Evolutionary conservation across 2,113 vertebrate species (phyloP).

Genomic region (Xerus inauris): DNA sequence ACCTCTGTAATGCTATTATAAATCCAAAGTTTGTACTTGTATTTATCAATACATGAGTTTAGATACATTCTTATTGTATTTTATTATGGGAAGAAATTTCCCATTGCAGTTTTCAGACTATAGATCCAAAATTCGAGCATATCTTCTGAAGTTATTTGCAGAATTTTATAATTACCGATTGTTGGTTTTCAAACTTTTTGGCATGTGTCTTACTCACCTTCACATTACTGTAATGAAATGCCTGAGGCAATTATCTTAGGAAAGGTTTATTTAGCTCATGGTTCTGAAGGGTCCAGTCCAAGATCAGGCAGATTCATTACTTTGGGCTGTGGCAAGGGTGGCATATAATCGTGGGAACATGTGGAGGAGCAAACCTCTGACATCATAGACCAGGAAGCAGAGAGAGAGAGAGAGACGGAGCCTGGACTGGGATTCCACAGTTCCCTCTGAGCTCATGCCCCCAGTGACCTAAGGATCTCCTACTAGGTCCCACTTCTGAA

Average conservation of each 20-base stretch:
- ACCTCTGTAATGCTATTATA: neutral
- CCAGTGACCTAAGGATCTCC: neutral
- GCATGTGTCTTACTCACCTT: neutral
- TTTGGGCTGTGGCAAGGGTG: neutral
- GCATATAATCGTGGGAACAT: too few relatives aligned
- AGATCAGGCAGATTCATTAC: neutral
- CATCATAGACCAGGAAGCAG: neutral
- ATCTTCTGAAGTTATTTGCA: neutral
- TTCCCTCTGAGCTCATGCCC: neutral
- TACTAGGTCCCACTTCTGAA: neutral
- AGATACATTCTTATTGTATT: neutral
- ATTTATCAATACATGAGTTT: conserved; percentile 7
- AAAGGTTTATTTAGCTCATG: neutral
- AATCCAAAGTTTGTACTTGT: neutral
- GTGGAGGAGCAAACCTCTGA: neutral
- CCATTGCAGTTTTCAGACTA: neutral
- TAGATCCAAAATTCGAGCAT: neutral
- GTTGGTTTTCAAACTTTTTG: neutral
- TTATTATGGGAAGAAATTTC: neutral
- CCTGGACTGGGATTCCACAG: neutral
- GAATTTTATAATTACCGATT: neutral
- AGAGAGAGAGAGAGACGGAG: neutral
- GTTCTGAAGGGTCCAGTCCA: neutral
- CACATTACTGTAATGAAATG: neutral
- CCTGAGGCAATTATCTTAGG: neutral